Conservation (phyloP, 2,113 vertebrate species). For the Corythornis vintsioides region DNA sequence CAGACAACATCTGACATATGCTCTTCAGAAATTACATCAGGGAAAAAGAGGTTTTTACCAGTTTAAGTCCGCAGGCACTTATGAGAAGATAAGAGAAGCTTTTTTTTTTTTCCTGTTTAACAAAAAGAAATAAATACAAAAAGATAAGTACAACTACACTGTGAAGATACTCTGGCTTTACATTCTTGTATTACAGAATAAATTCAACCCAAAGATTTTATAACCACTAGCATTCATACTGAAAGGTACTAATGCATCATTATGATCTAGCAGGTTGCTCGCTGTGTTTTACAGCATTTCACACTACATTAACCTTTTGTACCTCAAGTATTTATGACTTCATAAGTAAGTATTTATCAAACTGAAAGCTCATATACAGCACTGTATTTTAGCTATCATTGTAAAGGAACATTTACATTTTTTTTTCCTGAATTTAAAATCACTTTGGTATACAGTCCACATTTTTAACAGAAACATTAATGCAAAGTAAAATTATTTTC, state of each 20-base stretch:
- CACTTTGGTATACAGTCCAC: slow-evolving; percentile 2
- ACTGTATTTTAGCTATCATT: slow-evolving; percentile 60
- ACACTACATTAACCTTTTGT: slow-evolving; percentile 89
- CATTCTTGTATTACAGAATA: slow-evolving; percentile 4
- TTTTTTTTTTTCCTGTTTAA: not conserved
- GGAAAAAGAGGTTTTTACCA: slow-evolving; percentile 37
- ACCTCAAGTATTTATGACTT: slow-evolving; percentile 83
- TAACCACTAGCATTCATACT: slow-evolving; percentile 63
- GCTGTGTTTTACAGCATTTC: slow-evolving; percentile 80
- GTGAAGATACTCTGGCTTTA: slow-evolving; percentile 27
- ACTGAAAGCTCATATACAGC: slow-evolving; percentile 77
- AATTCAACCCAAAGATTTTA: slow-evolving; percentile 61
- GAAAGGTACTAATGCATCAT: slow-evolving; percentile 79
- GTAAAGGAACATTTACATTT: slow-evolving; percentile 70
- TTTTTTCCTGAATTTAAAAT: slow-evolving; percentile 63
- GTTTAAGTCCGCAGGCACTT: slow-evolving; percentile 62
- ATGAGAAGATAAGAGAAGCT: not conserved
- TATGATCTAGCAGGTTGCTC: slow-evolving; percentile 80
- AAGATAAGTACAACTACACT: not conserved
- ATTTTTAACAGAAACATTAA: not conserved
- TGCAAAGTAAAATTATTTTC: not conserved
- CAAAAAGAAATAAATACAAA: slow-evolving; percentile 29
- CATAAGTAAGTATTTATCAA: slow-evolving; percentile 85
- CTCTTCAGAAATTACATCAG: slow-evolving; percentile 52
- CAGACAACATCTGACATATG: slow-evolving; percentile 9